Base-by-base conservation (phyloP, 2,888 invertebrate genomes). In the Nectonema munidae region DNA sequence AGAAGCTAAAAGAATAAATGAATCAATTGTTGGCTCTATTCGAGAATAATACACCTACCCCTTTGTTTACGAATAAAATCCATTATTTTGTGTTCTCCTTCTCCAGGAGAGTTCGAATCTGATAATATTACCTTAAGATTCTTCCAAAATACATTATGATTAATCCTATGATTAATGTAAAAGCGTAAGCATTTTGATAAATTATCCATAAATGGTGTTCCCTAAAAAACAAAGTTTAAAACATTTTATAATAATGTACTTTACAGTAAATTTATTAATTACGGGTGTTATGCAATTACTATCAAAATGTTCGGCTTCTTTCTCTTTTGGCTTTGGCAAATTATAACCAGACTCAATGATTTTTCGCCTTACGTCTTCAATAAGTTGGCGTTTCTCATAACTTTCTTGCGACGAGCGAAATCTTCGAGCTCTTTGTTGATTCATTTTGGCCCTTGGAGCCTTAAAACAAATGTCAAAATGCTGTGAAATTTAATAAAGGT, bases 81-180 rank as follows among this genome's bases (percentile, higher is more conserved):
- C 89, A 99, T 95, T 47, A 95, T 89, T 61, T 95, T 95, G 54
- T 95, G 95, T 56, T 95, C 95, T 1, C 95, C 83, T 57, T 83
- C 83, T 3, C 83, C 83, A 1, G 83, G 83, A 3, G 77, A 83
- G 56, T 86, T 95, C 1, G 95, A 89, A 56, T 99, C 95, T 2
- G 89, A 89, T n/a, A 99, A 61, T 48, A 99, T 76, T 19, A 64
- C 58, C 47, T 50, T 38, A 13, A 95, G 67, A 29, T 69, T 67
- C 48, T 67, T 69, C 95, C 95, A 95, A 0, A 79, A 83, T 2
- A 83, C 74, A 53, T 86, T 75, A 52, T 61, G 79, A 52, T 83
- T 86, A 45, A 89, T 59, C 45, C 74, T 63, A 46, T 76, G 72
- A 56, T 79, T 74, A 46, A 77, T 66, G 51, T 77, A 79, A 55